Percentiles rank a stretch among this genome's conserved stretches.
phyloP scores from a whole-genome alignment of 2,113 vertebrate species.

The Heptranchias perlo region DNA sequence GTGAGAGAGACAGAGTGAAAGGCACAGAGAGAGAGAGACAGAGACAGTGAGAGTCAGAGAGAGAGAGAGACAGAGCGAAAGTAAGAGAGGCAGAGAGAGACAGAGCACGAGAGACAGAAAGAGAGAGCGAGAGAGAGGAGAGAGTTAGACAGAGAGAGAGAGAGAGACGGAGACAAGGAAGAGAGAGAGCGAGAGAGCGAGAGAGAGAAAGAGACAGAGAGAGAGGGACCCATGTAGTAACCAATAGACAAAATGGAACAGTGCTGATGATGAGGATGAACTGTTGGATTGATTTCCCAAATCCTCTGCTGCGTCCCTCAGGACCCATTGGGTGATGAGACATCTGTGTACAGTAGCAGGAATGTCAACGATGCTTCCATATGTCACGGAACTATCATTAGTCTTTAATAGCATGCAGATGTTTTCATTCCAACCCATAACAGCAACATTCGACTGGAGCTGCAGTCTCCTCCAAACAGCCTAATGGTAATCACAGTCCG shows the following conservation, averaged over 20 bases:
- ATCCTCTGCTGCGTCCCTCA: not conserved
- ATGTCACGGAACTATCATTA: not conserved
- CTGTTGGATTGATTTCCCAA: not conserved
- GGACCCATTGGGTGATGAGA: not conserved
- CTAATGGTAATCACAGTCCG: not conserved
- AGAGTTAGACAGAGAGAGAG: not conserved
- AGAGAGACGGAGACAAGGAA: not conserved
- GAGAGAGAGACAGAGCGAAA: not conserved
- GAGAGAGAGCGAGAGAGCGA: not conserved
- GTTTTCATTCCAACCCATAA: not conserved
- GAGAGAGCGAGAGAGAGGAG: not conserved
- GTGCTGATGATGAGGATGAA: not conserved
- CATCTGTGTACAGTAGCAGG: not conserved
- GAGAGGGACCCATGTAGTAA: not conserved
- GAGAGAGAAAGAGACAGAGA: not conserved
- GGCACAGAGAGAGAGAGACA: too few relatives aligned
- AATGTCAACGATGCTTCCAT: not conserved
- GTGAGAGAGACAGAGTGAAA: not conserved
- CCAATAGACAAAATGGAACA: not conserved
- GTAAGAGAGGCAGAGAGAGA: not conserved
- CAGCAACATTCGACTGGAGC: not conserved
- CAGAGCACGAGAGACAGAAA: not conserved
- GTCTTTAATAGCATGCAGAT: not conserved
- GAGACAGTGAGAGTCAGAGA: not conserved
- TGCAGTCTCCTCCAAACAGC: not conserved